These are phyloP conservation scores for Steatocranus sp. DNA, from an alignment of 2,797 vertebrate species.

Conservation along the genomic window DNA sequence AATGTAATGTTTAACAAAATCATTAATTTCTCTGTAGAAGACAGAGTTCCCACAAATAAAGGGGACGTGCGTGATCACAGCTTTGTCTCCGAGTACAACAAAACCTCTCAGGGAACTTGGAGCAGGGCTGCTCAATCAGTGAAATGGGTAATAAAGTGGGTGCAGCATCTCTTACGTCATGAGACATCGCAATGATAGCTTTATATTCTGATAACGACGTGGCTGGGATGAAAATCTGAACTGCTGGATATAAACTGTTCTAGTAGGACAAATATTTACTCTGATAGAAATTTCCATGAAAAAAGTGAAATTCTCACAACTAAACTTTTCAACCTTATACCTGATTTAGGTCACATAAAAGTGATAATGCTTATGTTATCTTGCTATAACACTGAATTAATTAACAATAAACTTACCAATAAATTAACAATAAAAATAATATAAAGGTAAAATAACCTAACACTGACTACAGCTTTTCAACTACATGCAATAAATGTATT, in stretches of 20 bases:
- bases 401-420: rapidly evolving
- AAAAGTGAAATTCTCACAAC: not conserved
- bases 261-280: not conserved
- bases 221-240: not conserved
- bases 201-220: not conserved
- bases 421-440: not conserved
- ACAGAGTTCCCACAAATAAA: slow-evolving; percentile 28
- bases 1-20: not conserved
- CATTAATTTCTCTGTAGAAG: not conserved
- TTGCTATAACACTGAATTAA: not conserved
- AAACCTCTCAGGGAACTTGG: slow-evolving; percentile 24
- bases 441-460: not conserved
- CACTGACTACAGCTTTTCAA: not conserved
- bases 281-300: not conserved
- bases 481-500: not conserved
- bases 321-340: not conserved
- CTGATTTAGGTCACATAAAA: not conserved
- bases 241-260: not conserved
- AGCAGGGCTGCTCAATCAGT: not conserved
- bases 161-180: not conserved
- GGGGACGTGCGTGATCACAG: not conserved
- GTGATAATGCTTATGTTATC: not conserved
- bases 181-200: not conserved
- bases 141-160: slow-evolving; percentile 30
- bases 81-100: slow-evolving; percentile 20